Evolutionary conservation across 2,113 vertebrate genomes (phyloP).

Genomic region (Brachypteracias leptosomus): DNA sequence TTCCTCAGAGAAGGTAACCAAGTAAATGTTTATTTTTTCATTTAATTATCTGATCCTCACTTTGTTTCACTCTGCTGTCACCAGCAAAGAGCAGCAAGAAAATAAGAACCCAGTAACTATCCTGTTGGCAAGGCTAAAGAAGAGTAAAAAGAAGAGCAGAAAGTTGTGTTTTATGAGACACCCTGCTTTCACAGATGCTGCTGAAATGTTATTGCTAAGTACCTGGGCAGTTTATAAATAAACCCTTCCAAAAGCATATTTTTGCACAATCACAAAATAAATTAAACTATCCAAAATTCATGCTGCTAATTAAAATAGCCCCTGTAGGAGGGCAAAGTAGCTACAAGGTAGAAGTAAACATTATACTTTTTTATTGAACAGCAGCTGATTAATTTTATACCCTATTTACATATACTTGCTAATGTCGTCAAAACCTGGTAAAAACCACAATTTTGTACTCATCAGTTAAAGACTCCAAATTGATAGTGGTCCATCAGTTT

Average conservation of each 20-base stretch:
- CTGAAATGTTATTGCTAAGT: conserved; percentile 70
- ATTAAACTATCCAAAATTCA: conserved; percentile 78
- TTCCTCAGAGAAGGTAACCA: conserved; percentile 33
- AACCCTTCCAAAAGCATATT: conserved; percentile 68
- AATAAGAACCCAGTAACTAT: conserved; percentile 51
- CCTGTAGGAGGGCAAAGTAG: conserved; percentile 70
- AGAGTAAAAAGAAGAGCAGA: conserved; percentile 9
- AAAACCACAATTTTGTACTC: conserved; percentile 53
- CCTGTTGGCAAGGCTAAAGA: conserved; percentile 20
- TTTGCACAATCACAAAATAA: conserved; percentile 76
- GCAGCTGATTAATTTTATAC: conserved; percentile 76
- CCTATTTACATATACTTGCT: conserved; percentile 71
- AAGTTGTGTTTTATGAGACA: conserved; percentile 47
- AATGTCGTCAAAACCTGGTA: conserved; percentile 73
- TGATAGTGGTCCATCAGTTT: conserved; percentile 9
- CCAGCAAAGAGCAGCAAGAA: conserved; percentile 46
- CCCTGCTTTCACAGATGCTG: conserved; percentile 61
- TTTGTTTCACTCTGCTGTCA: conserved; percentile 66
- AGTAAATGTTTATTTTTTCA: conserved; percentile 75
- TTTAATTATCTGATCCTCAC: conserved; percentile 77
- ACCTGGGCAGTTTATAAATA: conserved; percentile 73
- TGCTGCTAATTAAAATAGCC: conserved; percentile 81
- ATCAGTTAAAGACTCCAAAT: not conserved
- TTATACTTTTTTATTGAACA: conserved; percentile 54
- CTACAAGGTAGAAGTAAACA: conserved; percentile 76